These are phyloP conservation scores for Capromys pilorides DNA, from an alignment of 2,797 vertebrate species.

Conservation along the genomic window DNA sequence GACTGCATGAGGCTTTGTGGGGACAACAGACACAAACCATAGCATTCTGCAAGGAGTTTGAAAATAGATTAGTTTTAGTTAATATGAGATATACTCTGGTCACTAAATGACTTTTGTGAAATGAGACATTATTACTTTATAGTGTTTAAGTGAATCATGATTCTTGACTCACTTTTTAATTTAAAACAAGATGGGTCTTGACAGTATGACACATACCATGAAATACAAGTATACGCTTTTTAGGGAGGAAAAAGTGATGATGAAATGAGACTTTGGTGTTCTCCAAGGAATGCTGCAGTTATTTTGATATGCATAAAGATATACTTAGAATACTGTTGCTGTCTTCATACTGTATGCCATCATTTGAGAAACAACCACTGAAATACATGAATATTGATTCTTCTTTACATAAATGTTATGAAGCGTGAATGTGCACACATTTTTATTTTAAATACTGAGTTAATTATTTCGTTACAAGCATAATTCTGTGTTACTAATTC, in stretches of 20 bases:
- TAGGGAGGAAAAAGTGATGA: neutral
- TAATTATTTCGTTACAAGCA: neutral
- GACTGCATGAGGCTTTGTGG: too few species aligned
- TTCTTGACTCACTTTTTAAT: conserved; percentile 50
- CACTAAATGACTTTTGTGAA: neutral
- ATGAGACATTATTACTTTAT: conserved; percentile 43
- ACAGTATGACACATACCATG: conserved; percentile 38
- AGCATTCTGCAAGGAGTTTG: neutral
- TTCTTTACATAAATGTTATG: neutral
- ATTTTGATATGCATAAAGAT: conserved; percentile 9
- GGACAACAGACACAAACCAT: too few species aligned
- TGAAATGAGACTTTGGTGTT: conserved; percentile 51
- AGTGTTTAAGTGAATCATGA: conserved; percentile 40
- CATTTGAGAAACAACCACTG: neutral
- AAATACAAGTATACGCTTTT: conserved; percentile 50
- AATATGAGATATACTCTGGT: neutral
- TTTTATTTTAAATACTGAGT: neutral
- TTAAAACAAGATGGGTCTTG: conserved; percentile 57
- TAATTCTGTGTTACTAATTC: neutral
- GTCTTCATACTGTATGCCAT: neutral
- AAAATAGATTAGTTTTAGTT: conserved; percentile 31
- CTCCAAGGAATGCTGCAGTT: neutral
- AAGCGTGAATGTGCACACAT: neutral
- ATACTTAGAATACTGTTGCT: neutral
- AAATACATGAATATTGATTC: neutral